Percentiles rank a stretch among this genome's conserved stretches.
phyloP scores from a whole-genome alignment of 2,888 invertebrate species.

The Alloscopus bannaensis region DNA sequence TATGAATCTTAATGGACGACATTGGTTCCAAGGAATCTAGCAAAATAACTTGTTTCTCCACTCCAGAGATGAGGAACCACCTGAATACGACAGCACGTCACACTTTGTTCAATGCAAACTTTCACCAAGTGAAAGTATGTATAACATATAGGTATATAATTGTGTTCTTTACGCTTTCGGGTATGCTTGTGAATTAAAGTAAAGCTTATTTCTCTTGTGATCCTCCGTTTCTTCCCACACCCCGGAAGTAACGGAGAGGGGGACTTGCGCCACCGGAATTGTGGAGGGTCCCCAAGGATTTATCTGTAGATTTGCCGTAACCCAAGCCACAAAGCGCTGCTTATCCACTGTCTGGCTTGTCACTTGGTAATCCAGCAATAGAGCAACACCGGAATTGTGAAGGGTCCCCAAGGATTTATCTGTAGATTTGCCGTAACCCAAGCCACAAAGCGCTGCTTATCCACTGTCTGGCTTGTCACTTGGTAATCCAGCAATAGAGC shows the following conservation, averaged over 20 bases:
- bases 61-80: conserved; percentile 63
- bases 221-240: conserved; percentile 30
- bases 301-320: conserved; percentile 43
- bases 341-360: conserved; percentile 49
- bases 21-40: conserved; percentile 26
- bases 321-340: conserved; percentile 49
- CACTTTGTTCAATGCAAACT: not conserved
- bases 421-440: conserved; percentile 56
- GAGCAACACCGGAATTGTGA: conserved; percentile 48
- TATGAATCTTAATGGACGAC: conserved; percentile 63
- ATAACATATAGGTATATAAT: not conserved
- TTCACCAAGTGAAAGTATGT: no score
- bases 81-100: no score
- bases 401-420: conserved; percentile 66
- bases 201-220: conserved; percentile 45
- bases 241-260: conserved; percentile 35
- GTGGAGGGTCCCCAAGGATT: conserved; percentile 68
- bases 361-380: conserved; percentile 35
- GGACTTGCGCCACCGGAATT: conserved; percentile 44
- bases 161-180: conserved; percentile 47
- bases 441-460: conserved; percentile 38
- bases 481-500: conserved; percentile 36
- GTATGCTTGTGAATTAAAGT: conserved; percentile 55
- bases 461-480: conserved; percentile 40
- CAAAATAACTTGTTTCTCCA: conserved; percentile 61